Conservation (phyloP, 2,888 invertebrate species). For the Cryptosula pallasiana region DNA sequence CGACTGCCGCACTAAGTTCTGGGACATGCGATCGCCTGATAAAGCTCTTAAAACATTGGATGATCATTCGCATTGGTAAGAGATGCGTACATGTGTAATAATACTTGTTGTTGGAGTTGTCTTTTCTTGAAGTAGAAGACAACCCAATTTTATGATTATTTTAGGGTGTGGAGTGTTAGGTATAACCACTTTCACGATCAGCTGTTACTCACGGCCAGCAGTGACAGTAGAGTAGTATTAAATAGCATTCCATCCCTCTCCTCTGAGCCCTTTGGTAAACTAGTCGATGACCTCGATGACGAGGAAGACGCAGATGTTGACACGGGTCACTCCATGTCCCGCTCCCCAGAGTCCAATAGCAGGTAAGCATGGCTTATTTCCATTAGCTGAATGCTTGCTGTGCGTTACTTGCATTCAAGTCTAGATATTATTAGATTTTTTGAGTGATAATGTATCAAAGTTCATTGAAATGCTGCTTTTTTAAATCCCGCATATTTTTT, state of each 20-base stretch:
- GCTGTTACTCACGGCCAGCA: conserved; percentile 84
- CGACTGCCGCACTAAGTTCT: conserved; percentile 88
- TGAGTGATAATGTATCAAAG: no score
- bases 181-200: conserved; percentile 98
- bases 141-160: no score
- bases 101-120: not conserved
- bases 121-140: no score
- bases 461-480: no score
- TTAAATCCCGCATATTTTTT: no score
- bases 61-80: conserved; percentile 60
- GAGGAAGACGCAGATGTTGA: conserved; percentile 39
- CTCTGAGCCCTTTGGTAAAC: conserved; percentile 67
- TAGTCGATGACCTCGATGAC: conserved; percentile 54
- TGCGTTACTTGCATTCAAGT: no score
- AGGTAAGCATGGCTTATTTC: not conserved
- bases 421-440: no score
- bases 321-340: not conserved
- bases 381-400: no score
- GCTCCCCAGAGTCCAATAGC: not conserved
- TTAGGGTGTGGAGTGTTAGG: conserved; percentile 81
- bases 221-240: conserved; percentile 85
- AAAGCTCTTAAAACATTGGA: conserved; percentile 65
- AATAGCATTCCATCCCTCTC: conserved; percentile 82
- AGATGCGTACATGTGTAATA: not conserved
- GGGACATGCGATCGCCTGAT: conserved; percentile 77